These are phyloP conservation scores for Peromyscus attwateri DNA, from an alignment of 2,797 vertebrate genomes.

Conservation along the genomic window DNA sequence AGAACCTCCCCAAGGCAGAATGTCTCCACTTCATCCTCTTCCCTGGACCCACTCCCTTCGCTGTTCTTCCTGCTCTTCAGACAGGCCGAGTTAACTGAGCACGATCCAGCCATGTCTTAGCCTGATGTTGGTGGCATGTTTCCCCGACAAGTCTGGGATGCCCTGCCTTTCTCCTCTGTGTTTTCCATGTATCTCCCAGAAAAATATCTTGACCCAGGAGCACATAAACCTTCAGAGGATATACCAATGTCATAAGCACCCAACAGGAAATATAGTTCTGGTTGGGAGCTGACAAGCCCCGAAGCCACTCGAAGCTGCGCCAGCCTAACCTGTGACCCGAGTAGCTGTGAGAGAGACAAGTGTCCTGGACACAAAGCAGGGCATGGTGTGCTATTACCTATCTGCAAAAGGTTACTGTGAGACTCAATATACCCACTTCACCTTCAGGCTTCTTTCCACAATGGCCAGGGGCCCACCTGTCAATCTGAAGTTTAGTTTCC, in stretches of 20 bases:
- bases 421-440: accelerated
- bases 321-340: background rate
- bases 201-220: background rate
- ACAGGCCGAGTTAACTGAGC: background rate
- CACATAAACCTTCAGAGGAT: background rate
- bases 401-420: accelerated
- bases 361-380: accelerated
- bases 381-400: accelerated
- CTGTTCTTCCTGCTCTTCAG: accelerated
- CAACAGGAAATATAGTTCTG: background rate
- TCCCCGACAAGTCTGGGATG: background rate
- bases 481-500: background rate
- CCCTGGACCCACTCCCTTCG: background rate
- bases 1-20: background rate
- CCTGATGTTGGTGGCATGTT: accelerated
- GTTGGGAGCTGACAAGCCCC: background rate
- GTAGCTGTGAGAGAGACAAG: accelerated
- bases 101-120: accelerated
- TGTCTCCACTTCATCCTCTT: background rate
- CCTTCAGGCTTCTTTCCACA: background rate
- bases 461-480: background rate
- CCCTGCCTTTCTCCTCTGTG: background rate
- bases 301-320: accelerated
- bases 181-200: background rate
- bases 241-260: accelerated